Percentiles rank a stretch among this genome's conserved stretches.
These are phyloP conservation scores for Eulemur rubriventer DNA, from an alignment of 2,797 vertebrate genomes.

Conservation along the genomic window DNA sequence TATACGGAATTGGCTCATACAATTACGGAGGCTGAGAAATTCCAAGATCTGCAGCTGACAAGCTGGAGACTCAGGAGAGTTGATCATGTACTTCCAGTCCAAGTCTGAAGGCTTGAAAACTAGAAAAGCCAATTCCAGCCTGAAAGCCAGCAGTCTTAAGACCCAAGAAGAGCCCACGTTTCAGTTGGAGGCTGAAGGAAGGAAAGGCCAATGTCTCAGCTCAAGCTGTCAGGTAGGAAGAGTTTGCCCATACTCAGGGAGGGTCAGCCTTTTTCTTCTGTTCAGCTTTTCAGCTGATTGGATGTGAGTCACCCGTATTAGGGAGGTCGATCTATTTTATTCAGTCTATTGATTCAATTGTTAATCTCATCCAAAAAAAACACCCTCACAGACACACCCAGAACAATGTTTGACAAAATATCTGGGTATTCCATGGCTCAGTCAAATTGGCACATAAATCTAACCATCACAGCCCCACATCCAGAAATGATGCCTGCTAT, in stretches of 20 bases:
- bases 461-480: not conserved
- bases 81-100: not conserved
- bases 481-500: not conserved
- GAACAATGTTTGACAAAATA: not conserved
- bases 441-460: not conserved
- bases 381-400: not conserved
- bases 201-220: not conserved
- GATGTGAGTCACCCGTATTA: not conserved
- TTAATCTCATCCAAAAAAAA: not conserved
- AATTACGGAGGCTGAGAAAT: not conserved
- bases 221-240: not conserved
- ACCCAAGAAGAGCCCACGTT: not conserved
- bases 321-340: not conserved
- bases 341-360: not conserved
- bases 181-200: not conserved
- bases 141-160: not conserved
- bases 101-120: not conserved
- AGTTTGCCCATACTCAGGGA: not conserved
- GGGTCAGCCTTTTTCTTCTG: not conserved
- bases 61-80: not conserved
- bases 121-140: not conserved
- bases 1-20: not conserved
- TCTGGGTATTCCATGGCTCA: not conserved
- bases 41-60: not conserved
- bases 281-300: not conserved